Evolutionary conservation across 2,113 vertebrate genomes (phyloP), one percentile per base, ranked within the genome.

Genomic region (Grallaria varia): DNA sequence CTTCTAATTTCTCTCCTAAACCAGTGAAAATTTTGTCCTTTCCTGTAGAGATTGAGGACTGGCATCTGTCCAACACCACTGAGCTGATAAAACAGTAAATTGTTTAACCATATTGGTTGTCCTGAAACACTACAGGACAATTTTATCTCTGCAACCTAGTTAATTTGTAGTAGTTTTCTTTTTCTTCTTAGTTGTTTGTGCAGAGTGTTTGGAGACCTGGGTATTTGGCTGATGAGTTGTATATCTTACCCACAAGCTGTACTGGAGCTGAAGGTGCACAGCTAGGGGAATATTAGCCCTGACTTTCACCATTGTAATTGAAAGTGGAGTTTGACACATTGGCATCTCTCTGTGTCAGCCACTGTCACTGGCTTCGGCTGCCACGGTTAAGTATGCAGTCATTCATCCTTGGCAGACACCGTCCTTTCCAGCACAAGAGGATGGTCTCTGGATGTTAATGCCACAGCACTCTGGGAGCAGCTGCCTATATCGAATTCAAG

Each of bases 401-500:
- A 52, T 90, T 96, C 94, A 82, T 89, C 94, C 93, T 66, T 95
- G 89, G 72, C 93, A 91, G 89, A 44, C 91, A 77, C 85, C 15
- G 60, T 97, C 96, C 94, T 95, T 94, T 95, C 39, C 84, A 93
- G 83, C 92, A 66, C 63, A 31, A 68, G 96, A 95, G 87, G 74
- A 81, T 97, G 91, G 94, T 94, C 96, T 93, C 96, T 96, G 84
- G 85, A 84, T 96, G 78, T 95, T 95, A 95, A 37, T 33, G 95
- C 92, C 93, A 53, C 64, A 20, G 95, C 89, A 33, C 86, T 87
- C 72, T 42, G 93, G 84, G 96, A 97, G 96, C 97, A 98, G 94
- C 97, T 98, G 97, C 84, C 73, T 33, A 84, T 96, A 87, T 93
- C 14, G 1, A 82, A 96, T 97, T 97, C 96, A 93, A 97, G 97